A percentile compares a stretch with the other conserved stretches of the same genome.
These are phyloP conservation scores for Gobio gobio DNA, from an alignment of 2,113 vertebrate species.

Conservation along the genomic window DNA sequence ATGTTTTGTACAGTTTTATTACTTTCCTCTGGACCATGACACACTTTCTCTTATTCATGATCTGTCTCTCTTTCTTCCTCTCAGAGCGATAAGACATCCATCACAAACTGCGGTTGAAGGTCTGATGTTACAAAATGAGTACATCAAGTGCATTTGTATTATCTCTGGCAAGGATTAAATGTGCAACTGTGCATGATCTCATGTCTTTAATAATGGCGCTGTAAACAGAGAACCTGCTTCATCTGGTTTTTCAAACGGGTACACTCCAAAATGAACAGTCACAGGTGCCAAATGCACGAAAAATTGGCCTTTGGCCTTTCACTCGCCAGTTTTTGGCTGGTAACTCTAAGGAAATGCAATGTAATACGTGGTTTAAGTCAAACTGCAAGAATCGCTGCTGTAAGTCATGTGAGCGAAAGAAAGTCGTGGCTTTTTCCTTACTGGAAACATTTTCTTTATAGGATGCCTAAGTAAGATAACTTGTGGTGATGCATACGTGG, in stretches of 20 bases:
- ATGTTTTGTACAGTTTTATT: constrained; percentile 33
- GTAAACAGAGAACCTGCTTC: constrained; percentile 46
- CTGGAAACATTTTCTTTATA: too few relatives aligned
- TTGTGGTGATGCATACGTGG: neutral
- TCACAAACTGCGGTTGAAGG: constrained; percentile 38
- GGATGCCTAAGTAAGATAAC: too few relatives aligned
- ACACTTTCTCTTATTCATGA: constrained; percentile 7
- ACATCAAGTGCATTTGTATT: constrained; percentile 38
- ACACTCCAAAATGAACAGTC: constrained; percentile 21
- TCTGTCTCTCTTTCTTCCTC: constrained; percentile 32
- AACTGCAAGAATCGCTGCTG: neutral
- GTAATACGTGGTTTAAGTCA: neutral
- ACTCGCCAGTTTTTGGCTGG: neutral
- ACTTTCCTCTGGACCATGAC: constrained; percentile 29
- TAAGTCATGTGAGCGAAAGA: neutral
- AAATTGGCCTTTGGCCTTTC: neutral
- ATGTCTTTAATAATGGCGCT: constrained; percentile 26
- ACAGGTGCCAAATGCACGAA: neutral
- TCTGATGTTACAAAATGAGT: constrained; percentile 45
- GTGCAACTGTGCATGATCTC: constrained; percentile 49
- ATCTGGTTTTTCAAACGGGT: constrained; percentile 24
- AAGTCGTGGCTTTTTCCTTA: too few relatives aligned
- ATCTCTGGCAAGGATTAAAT: constrained; percentile 47
- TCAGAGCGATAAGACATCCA: constrained; percentile 47
- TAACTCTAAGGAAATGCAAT: neutral